Evolutionary conservation across 2,797 vertebrate species (phyloP).

Genomic region (Neosalanx taihuensis): DNA sequence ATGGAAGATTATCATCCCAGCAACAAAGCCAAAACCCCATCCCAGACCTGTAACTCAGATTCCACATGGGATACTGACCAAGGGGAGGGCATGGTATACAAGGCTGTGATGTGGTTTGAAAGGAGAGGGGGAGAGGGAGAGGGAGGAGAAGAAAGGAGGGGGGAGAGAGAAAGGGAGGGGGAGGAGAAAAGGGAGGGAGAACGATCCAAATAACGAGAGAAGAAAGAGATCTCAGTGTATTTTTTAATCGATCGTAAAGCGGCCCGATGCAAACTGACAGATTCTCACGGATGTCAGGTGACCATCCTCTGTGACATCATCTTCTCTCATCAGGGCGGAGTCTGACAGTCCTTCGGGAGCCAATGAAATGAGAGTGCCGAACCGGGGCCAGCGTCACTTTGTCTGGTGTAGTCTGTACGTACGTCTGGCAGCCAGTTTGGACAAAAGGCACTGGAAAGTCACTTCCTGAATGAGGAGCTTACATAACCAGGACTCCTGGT

Average conservation of each 20-base stretch:
- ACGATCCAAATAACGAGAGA: neutral
- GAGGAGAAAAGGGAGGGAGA: no score
- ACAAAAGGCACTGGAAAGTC: conserved; percentile 7
- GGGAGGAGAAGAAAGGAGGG: no score
- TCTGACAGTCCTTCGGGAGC: conserved; percentile 21
- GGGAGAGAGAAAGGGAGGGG: neutral
- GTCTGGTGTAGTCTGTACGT: no score
- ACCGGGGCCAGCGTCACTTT: conserved; percentile 14
- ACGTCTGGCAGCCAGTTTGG: neutral
- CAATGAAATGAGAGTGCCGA: conserved; percentile 19
- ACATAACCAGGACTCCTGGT: no score
- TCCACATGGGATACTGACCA: no score
- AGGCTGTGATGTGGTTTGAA: no score
- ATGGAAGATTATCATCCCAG: no score
- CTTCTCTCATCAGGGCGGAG: conserved; percentile 21
- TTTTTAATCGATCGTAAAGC: conserved; percentile 31
- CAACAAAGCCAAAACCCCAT: no score
- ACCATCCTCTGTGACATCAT: conserved; percentile 40
- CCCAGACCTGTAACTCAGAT: no score
- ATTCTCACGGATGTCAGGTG: conserved; percentile 32
- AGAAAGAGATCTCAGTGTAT: neutral
- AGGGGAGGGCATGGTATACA: no score
- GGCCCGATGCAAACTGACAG: conserved; percentile 20
- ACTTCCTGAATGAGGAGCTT: neutral
- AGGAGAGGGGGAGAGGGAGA: neutral